Percentiles rank a stretch among this genome's conserved stretches.
Conservation (phyloP, 2,888 invertebrate genomes). For the Eupithecia tripunctaria region DNA sequence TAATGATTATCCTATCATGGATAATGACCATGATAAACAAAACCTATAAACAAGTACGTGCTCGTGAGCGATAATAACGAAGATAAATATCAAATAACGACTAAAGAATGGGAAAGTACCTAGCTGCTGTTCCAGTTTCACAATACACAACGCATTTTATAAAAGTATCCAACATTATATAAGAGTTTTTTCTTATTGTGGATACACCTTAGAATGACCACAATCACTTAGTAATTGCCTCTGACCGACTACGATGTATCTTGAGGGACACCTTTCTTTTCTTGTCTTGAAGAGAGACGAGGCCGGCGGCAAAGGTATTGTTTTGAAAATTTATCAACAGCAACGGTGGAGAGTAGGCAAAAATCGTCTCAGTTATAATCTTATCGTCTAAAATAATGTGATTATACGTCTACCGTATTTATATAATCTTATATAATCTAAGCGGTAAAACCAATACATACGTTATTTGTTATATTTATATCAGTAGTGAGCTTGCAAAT, state of each 20-base stretch:
- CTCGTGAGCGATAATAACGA: background rate
- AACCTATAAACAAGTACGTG: background rate
- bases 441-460: background rate
- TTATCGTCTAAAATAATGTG: background rate
- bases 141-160: background rate
- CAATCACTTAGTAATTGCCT: too few relatives aligned
- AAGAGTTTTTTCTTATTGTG: too few relatives aligned
- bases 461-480: background rate
- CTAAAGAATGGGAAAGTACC: background rate
- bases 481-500: background rate
- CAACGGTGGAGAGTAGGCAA: too few relatives aligned
- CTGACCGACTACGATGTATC: too few relatives aligned
- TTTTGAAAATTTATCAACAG: too few relatives aligned
- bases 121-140: background rate
- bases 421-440: background rate
- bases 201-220: too few relatives aligned
- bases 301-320: too few relatives aligned
- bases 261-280: too few relatives aligned
- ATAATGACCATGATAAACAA: slow-evolving; percentile 1
- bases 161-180: too few relatives aligned
- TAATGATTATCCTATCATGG: slow-evolving; percentile 1
- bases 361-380: too few relatives aligned
- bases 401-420: background rate
- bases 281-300: too few relatives aligned
- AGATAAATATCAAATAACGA: background rate